A percentile compares a stretch with the other conserved stretches of the same genome.
Evolutionary conservation across 2,888 invertebrate species (phyloP).

Genomic region (Sicus ferrugineus): DNA sequence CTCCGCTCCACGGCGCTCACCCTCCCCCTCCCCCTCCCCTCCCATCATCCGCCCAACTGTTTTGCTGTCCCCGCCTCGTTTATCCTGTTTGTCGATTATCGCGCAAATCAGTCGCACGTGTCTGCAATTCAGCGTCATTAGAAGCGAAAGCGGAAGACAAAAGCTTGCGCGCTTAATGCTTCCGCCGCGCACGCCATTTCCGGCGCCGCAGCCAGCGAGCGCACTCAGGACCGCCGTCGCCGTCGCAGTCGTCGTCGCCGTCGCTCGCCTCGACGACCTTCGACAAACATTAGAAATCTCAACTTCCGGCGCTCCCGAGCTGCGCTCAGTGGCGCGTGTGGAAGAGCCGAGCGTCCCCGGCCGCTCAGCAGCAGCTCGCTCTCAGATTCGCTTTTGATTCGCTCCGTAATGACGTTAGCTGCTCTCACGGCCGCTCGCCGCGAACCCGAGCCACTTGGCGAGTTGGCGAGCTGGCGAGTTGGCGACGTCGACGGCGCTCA

Average conservation of each 20-base stretch:
- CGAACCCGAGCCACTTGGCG: neutral
- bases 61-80: neutral
- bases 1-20: neutral
- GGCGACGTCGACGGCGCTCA: neutral
- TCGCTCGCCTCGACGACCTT: slow-evolving; percentile 13
- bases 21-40: neutral
- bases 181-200: slow-evolving; percentile 61
- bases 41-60: neutral
- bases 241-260: neutral
- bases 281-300: slow-evolving; percentile 23
- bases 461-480: neutral
- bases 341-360: slow-evolving; percentile 14
- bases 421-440: slow-evolving; percentile 18
- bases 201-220: slow-evolving; percentile 37
- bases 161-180: slow-evolving; percentile 52
- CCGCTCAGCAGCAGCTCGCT: slow-evolving; percentile 8
- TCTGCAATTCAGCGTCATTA: slow-evolving; percentile 51
- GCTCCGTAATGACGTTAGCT: slow-evolving; percentile 27
- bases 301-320: slow-evolving; percentile 6
- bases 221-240: neutral
- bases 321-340: slow-evolving; percentile 27
- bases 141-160: slow-evolving; percentile 40
- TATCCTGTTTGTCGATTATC: slow-evolving; percentile 45
- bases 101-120: slow-evolving; percentile 52
- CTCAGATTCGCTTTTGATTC: slow-evolving; percentile 29